Percentiles rank a stretch among this genome's conserved stretches.
Conservation (phyloP, 2,888 invertebrate genomes). For the Pristionchus arcanus region DNA sequence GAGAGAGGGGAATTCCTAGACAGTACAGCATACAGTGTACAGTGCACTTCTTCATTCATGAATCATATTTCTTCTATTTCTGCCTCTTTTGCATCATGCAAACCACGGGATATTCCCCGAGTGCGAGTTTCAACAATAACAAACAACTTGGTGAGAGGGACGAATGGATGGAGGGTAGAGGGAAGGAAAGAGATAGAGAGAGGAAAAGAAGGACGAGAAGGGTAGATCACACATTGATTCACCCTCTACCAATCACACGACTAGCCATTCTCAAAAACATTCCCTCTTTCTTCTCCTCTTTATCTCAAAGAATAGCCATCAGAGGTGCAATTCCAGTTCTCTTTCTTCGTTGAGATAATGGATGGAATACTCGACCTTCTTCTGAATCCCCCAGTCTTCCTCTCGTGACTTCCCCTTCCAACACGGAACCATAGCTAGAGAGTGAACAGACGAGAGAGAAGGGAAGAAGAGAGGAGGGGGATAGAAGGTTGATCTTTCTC, state of each 20-base stretch:
- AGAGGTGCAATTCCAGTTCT: neutral
- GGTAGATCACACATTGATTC: slow-evolving; percentile 41
- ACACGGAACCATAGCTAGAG: slow-evolving; percentile 31
- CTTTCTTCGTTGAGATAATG: neutral
- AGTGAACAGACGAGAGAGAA: neutral
- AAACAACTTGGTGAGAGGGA: slow-evolving; percentile 3
- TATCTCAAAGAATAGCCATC: neutral
- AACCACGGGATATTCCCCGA: slow-evolving; percentile 27
- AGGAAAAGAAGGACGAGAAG: neutral
- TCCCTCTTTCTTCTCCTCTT: neutral
- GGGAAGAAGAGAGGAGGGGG: neutral
- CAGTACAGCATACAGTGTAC: slow-evolving; percentile 13
- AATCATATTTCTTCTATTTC: neutral
- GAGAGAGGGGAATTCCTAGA: slow-evolving; percentile 20
- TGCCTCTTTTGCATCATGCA: neutral
- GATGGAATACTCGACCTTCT: neutral
- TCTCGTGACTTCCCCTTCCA: slow-evolving; percentile 12
- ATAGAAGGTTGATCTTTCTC: slow-evolving; percentile 34
- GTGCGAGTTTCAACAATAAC: slow-evolving; percentile 47
- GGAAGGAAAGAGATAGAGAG: neutral
- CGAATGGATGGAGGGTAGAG: neutral
- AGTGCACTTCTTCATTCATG: neutral
- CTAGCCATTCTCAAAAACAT: slow-evolving; percentile 19
- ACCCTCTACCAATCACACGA: slow-evolving; percentile 25
- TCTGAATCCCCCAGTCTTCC: neutral